phyloP scores from a whole-genome alignment of 2,888 invertebrate species.

The Alviniconcha strummeri region DNA sequence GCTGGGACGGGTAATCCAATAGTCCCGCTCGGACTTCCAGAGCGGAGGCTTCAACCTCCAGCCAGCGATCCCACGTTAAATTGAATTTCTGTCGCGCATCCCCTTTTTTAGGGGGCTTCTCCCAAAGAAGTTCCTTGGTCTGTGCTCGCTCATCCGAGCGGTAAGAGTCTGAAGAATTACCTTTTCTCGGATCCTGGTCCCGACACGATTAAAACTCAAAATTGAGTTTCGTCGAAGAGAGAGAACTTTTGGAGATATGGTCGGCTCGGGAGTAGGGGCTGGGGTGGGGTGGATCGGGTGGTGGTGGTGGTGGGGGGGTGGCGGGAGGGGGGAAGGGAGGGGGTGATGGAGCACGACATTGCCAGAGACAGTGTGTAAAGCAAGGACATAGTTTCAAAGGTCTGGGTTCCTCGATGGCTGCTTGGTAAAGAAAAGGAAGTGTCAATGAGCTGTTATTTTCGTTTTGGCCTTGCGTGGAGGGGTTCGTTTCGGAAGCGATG shows the following conservation, averaged over 20 bases:
- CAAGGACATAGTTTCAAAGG: no score
- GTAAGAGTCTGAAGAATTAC: constrained; percentile 29
- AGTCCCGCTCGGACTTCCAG: neutral
- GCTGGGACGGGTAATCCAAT: constrained; percentile 29
- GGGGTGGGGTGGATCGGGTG: neutral
- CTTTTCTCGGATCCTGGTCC: constrained; percentile 30
- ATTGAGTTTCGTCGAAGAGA: constrained; percentile 26
- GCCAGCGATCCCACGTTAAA: constrained; percentile 29
- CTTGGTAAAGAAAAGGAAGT: no score
- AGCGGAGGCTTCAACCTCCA: neutral
- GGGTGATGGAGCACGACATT: no score
- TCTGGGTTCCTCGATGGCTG: no score
- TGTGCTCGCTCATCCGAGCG: constrained; percentile 1
- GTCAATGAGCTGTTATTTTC: no score
- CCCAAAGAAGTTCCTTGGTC: constrained; percentile 13
- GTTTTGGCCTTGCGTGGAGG: no score
- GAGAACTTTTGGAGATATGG: neutral
- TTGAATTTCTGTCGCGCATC: constrained; percentile 24
- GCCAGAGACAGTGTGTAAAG: neutral
- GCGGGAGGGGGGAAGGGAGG: neutral
- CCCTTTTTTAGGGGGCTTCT: constrained; percentile 16
- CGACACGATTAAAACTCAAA: constrained; percentile 34
- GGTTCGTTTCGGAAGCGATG: no score
- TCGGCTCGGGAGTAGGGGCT: neutral
- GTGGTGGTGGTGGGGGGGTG: neutral